Evolutionary conservation across 2,888 invertebrate species (phyloP), one percentile per base, ranked within the genome.

Genomic region (Cryptocheilus praepositus): DNA sequence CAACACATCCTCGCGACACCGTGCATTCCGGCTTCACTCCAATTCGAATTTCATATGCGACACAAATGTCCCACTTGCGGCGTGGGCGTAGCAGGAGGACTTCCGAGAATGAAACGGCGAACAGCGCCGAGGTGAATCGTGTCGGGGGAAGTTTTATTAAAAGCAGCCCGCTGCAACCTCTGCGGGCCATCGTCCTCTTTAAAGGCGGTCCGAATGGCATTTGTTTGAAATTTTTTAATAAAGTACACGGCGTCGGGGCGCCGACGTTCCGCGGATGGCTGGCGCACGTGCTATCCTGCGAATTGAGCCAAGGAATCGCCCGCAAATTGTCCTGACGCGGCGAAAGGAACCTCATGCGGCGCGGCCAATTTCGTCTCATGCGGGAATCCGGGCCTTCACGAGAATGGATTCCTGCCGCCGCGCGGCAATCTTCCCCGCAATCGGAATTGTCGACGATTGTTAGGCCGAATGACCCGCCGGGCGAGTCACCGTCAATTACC

Each of bases 201-300:
- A 19, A 44, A 51, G 58, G 65, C 58, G 58, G 46, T 53, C 67
- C 69, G 73, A 76, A 82, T 80, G 64, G 78, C 80, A 76, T 79
- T 80, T 80, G 78, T 79, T 74, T 74, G 74, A 81, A 77, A 81
- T 78, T 80, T 84, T 81, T 84, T 85, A 85, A 85, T 85, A 84
- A 84, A 85, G 78, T 74, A 70, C 57, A 60, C 52, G 60, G 52
- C 51, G 64, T 28, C 51, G 46, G 43, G 61, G 58, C 61, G 60
- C 7, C 16, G 49, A 49, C 49, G 49, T 36, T 13, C 55, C 28
- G 21, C 62, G 55, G 53, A 49, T 43, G 22, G 21, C 36, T 2
- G 36, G 43, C 53, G 45, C 56, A 63, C 57, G 65, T 52, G 67
- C 52, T 46, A 52, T 65, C 56, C 61, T 62, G 62, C 18, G 71